A percentile compares a stretch with the other conserved stretches of the same genome.
Evolutionary conservation across 2,797 vertebrate genomes (phyloP).

Genomic region (Xyrichtys novacula): DNA sequence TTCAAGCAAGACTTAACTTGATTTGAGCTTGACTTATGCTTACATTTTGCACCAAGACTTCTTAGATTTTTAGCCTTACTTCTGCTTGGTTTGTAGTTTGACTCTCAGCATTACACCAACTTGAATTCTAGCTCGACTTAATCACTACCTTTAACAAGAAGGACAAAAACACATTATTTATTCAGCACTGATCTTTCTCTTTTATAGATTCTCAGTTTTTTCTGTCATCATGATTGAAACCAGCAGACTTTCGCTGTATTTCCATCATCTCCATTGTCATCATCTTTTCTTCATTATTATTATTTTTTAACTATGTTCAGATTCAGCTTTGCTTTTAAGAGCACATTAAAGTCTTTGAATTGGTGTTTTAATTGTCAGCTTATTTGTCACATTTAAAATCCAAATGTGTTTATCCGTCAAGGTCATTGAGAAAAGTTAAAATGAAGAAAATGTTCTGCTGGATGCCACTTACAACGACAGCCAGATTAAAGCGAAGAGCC

Average conservation of each 20-base stretch:
- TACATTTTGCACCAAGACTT: no score
- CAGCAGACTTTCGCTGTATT: not conserved
- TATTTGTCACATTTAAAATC: slow-evolving; percentile 20
- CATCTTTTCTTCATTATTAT: slow-evolving; percentile 4
- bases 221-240: no score
- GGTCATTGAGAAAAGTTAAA: slow-evolving; percentile 23
- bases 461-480: slow-evolving; percentile 19
- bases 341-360: not conserved
- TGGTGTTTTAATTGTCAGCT: slow-evolving; percentile 1
- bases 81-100: no score
- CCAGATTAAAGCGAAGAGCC: slow-evolving; percentile 41
- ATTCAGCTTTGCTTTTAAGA: not conserved
- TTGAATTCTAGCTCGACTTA: no score
- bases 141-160: no score
- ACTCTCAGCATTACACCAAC: no score
- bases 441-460: slow-evolving; percentile 35
- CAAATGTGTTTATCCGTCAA: slow-evolving; percentile 25
- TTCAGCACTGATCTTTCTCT: no score
- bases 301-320: not conserved
- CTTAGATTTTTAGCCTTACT: no score
- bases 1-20: no score
- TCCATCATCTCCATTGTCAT: slow-evolving; percentile 9
- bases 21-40: no score
- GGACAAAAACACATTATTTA: no score
- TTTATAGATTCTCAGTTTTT: no score